Evolutionary conservation across 2,113 vertebrate species (phyloP).

Genomic region (Cryptotis parvus): DNA sequence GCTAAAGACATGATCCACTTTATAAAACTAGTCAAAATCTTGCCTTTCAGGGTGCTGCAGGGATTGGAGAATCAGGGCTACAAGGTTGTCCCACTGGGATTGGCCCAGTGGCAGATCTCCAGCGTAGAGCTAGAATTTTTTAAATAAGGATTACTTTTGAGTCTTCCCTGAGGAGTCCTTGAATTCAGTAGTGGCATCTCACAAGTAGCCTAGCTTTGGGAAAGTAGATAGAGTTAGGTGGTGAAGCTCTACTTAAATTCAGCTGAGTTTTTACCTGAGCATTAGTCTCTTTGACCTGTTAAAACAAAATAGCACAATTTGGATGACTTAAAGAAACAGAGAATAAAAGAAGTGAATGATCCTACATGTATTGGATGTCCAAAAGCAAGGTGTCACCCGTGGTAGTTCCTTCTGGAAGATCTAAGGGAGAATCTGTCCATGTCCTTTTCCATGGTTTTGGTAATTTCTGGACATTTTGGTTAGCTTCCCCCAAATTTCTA

Average conservation of each 20-base stretch:
- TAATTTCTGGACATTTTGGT: background rate
- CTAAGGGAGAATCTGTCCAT: background rate
- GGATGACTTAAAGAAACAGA: background rate
- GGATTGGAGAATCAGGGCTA: constrained; percentile 79
- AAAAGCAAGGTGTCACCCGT: background rate
- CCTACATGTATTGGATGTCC: background rate
- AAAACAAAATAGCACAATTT: background rate
- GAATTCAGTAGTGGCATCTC: background rate
- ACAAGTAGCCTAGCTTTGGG: background rate
- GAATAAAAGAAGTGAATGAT: background rate
- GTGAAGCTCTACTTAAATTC: background rate
- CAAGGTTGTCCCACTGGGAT: constrained; percentile 79
- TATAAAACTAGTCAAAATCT: constrained; percentile 85
- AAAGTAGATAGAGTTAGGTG: background rate
- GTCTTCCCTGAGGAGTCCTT: background rate
- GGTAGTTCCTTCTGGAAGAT: background rate
- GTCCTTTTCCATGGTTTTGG: background rate
- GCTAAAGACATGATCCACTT: constrained; percentile 83
- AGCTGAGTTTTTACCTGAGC: background rate
- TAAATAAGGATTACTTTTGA: background rate
- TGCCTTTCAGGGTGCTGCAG: constrained; percentile 78
- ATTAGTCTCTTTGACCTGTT: background rate
- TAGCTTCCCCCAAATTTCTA: background rate
- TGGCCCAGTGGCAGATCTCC: constrained; percentile 50
- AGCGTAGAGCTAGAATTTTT: background rate